These are phyloP conservation scores for Ips nitidus DNA, from an alignment of 1,140 invertebrate species.

Conservation along the genomic window DNA sequence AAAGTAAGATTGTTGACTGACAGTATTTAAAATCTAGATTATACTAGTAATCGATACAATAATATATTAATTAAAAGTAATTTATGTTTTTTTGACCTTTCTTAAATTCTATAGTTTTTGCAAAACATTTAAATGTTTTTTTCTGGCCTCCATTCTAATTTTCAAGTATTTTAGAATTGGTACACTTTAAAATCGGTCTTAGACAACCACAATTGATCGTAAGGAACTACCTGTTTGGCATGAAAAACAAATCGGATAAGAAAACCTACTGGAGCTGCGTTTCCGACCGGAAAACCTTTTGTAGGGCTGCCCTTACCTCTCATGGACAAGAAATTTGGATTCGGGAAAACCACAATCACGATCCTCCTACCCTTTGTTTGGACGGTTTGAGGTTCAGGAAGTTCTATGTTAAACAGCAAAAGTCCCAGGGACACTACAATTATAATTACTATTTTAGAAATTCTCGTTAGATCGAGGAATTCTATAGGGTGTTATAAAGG, in stretches of 20 bases:
- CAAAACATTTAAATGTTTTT: no score
- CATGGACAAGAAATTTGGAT: slow-evolving; percentile 33
- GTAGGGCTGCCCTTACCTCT: slow-evolving; percentile 28
- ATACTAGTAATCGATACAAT: no score
- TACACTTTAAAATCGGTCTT: slow-evolving; percentile 33
- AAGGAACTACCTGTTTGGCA: slow-evolving; percentile 28
- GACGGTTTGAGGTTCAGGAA: slow-evolving; percentile 18
- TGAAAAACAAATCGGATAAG: slow-evolving; percentile 28
- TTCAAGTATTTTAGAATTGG: slow-evolving; percentile 30
- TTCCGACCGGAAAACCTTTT: slow-evolving; percentile 26
- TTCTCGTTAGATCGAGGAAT: background rate
- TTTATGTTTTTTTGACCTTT: no score
- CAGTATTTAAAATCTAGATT: no score
- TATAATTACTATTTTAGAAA: slow-evolving; percentile 33
- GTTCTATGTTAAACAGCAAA: slow-evolving; percentile 23
- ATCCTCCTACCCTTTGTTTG: slow-evolving; percentile 20
- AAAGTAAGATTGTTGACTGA: no score
- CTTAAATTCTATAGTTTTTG: no score
- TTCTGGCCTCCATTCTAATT: background rate
- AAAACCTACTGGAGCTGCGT: slow-evolving; percentile 37
- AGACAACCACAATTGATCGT: slow-evolving; percentile 33
- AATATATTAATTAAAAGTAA: no score
- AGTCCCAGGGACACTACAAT: slow-evolving; percentile 16
- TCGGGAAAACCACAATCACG: slow-evolving; percentile 35
- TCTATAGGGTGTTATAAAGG: background rate